Percentiles rank a stretch among this genome's conserved stretches.
phyloP scores from a whole-genome alignment of 2,888 invertebrate genomes.

The Drosophila imparisetae region DNA sequence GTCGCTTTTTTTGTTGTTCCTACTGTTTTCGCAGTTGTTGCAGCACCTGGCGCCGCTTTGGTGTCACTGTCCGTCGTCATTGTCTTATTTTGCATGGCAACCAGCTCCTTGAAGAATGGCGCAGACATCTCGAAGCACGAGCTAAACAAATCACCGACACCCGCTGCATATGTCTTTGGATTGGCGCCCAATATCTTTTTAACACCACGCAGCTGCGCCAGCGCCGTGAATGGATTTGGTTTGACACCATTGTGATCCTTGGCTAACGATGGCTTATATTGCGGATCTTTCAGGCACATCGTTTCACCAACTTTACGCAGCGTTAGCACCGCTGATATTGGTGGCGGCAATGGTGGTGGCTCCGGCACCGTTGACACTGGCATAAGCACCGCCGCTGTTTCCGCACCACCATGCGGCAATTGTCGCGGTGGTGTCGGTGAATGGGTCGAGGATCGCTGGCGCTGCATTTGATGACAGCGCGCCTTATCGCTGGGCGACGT shows the following conservation, averaged over 20 bases:
- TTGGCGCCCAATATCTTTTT: slow-evolving; percentile 91
- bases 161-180: slow-evolving; percentile 85
- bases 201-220: slow-evolving; percentile 91
- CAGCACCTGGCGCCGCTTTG: slow-evolving; percentile 1
- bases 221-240: slow-evolving; percentile 90
- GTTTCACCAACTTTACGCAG: slow-evolving; percentile 91
- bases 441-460: slow-evolving; percentile 83
- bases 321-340: slow-evolving; percentile 85
- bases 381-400: slow-evolving; percentile 35
- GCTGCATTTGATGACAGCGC: slow-evolving; percentile 88
- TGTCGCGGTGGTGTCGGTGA: slow-evolving; percentile 83
- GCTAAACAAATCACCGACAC: slow-evolving; percentile 88
- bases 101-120: slow-evolving; percentile 86
- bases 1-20: slow-evolving; percentile 15
- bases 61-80: slow-evolving; percentile 25
- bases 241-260: slow-evolving; percentile 84
- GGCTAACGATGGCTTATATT: slow-evolving; percentile 88
- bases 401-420: slow-evolving; percentile 41
- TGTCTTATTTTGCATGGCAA: slow-evolving; percentile 78
- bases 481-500: slow-evolving; percentile 91
- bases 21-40: background rate
- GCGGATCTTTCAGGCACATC: slow-evolving; percentile 93
- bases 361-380: slow-evolving; percentile 56
- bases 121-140: slow-evolving; percentile 92
- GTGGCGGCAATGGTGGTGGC: slow-evolving; percentile 62